A percentile compares a stretch with the other conserved stretches of the same genome.
These are phyloP conservation scores for Amblyraja radiata DNA, from an alignment of 2,797 vertebrate species.

Conservation along the genomic window DNA sequence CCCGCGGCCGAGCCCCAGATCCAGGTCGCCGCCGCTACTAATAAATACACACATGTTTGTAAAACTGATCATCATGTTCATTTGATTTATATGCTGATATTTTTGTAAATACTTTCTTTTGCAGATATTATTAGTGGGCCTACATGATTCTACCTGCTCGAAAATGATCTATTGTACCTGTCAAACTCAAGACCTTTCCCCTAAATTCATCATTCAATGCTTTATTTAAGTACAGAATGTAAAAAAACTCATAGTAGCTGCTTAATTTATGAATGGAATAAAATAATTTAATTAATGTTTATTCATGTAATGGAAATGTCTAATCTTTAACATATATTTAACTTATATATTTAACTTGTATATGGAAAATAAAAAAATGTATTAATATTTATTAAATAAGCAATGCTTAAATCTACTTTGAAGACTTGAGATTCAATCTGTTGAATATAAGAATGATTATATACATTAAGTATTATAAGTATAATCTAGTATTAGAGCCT, in stretches of 20 bases:
- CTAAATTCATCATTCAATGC: not conserved
- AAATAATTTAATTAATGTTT: not conserved
- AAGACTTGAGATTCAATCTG: not conserved
- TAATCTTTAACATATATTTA: not conserved
- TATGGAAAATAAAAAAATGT: not conserved
- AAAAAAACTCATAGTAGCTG: not conserved
- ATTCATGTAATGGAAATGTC: not conserved
- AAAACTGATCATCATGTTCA: not conserved
- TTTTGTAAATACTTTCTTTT: not conserved
- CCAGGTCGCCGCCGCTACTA: no score
- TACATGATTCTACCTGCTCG: not conserved
- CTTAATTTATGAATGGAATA: constrained; percentile 8
- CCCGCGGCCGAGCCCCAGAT: no score
- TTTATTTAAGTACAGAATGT: constrained; percentile 3
- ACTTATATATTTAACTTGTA: not conserved
- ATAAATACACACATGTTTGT: no score
- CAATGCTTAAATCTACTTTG: not conserved
- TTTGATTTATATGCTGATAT: not conserved
- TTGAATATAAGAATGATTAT: not conserved
- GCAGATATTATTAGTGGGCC: not conserved
- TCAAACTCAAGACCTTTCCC: not conserved
- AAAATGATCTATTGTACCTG: not conserved
- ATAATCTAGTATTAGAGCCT: not conserved
- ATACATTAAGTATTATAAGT: not conserved
- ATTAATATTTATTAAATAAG: constrained; percentile 12